Evolutionary conservation across 2,113 vertebrate genomes (phyloP), one percentile per base, ranked within the genome.

Genomic region (Seriola aureovittata): DNA sequence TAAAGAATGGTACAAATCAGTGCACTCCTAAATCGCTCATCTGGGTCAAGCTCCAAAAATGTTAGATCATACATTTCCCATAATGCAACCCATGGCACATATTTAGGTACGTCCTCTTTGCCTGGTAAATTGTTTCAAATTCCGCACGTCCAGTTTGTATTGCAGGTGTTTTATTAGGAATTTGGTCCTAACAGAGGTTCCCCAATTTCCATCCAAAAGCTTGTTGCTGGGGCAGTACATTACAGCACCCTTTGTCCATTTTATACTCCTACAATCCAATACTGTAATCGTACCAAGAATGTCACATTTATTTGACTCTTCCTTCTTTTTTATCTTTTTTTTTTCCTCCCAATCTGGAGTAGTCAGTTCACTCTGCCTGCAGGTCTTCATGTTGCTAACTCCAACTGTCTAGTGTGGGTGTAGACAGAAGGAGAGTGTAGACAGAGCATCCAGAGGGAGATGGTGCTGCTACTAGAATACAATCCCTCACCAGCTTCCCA

Each of bases 401-500:
- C 44, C 36, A 16, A 55, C 70, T 58, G 12, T 70, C 40, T 19
- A 8, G 40, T 70, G 71, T 79, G 76, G 65, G 58, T 50, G 71
- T 58, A 58, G 57, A 69, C 48, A 69, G 57, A 48, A 44, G 29
- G 12, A 70, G 10, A 23, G 21, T 23, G 54, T 32, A 66, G 78
- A 58, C 48, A 70, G 25, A n/a, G 71, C n/a, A 36, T 58, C 64
- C 76, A 70, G 48, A 58, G 40, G 58, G 58, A 75, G n/a, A 25
- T 44, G 17, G 12, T 65, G 50, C 48, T 14, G 64, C 66, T 29
- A 71, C 50, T 32, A 9, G 73, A 40, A 50, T n/a, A 34, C 9
- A 1, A 71, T 77, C 81, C 60, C 52, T 71, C 50, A 66, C 23
- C 42, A 34, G 60, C 52, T 75, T 80, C 70, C 64, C 57, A 57